Conservation (phyloP, 1,140 invertebrate species). For the Anastatus disparis region DNA sequence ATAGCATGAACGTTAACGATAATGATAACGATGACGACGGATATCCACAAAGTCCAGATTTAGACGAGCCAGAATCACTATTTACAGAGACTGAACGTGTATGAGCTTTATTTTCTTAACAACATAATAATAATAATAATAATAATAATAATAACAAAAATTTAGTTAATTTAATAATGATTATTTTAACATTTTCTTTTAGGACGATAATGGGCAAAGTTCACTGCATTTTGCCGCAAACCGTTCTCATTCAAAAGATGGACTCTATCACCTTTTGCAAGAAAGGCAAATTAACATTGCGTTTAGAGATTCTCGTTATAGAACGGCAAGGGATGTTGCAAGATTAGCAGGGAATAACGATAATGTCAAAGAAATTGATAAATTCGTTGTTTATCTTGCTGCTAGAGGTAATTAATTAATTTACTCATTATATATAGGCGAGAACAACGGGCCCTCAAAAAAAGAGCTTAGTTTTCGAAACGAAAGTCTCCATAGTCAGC, state of each 20-base stretch:
- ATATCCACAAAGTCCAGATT: constrained; percentile 56
- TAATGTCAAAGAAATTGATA: constrained; percentile 86
- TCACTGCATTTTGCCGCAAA: constrained; percentile 89
- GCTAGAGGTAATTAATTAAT: constrained; percentile 72
- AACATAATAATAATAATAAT: too few species aligned
- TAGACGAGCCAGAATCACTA: constrained; percentile 69
- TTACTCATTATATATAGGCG: too few species aligned
- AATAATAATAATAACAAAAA: constrained; percentile 4
- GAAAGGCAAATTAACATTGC: constrained; percentile 82
- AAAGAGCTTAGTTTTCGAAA: too few species aligned
- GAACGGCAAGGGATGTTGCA: constrained; percentile 88
- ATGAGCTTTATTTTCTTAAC: constrained; percentile 47
- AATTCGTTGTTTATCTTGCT: constrained; percentile 79
- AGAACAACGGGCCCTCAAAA: too few species aligned
- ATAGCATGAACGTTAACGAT: too few species aligned
- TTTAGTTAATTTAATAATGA: background rate
- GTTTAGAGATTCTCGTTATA: constrained; percentile 83
- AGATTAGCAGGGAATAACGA: constrained; percentile 79
- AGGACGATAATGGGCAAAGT: constrained; percentile 89
- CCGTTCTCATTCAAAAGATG: constrained; percentile 79
- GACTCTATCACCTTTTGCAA: constrained; percentile 79
- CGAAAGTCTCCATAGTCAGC: too few species aligned
- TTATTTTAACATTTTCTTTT: constrained; percentile 12
- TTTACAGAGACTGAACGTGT: constrained; percentile 74
- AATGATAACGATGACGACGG: constrained; percentile 54